Conservation (phyloP, 2,888 invertebrate genomes). For the Cantharis lateralis region DNA sequence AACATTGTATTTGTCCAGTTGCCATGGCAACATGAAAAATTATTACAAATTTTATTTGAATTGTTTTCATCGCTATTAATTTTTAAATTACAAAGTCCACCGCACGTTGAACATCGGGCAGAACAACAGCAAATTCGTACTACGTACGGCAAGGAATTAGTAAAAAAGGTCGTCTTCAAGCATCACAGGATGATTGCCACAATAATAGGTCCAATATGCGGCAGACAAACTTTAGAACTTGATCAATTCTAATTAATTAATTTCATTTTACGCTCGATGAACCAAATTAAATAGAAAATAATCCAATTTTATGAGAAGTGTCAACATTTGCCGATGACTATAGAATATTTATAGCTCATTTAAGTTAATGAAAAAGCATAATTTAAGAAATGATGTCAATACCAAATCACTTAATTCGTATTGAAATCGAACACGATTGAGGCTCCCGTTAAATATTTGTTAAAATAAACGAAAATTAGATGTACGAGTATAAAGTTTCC, state of each 20-base stretch:
- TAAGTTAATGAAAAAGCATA: background rate
- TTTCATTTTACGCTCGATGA: background rate
- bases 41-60: background rate
- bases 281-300: background rate
- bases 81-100: background rate
- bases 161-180: no score
- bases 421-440: background rate
- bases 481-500: background rate
- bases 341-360: background rate
- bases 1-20: no score
- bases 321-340: background rate
- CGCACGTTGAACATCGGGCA: background rate
- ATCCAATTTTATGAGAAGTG: background rate
- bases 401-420: background rate
- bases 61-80: background rate
- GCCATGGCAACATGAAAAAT: no score
- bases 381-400: background rate
- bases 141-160: background rate
- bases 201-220: background rate
- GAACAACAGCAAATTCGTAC: background rate
- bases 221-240: background rate
- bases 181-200: no score
- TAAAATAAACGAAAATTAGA: background rate
- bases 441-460: background rate
- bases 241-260: background rate